A percentile compares a stretch with the other conserved stretches of the same genome.
phyloP scores from a whole-genome alignment of 2,888 invertebrate genomes.

The Julus scanicus region DNA sequence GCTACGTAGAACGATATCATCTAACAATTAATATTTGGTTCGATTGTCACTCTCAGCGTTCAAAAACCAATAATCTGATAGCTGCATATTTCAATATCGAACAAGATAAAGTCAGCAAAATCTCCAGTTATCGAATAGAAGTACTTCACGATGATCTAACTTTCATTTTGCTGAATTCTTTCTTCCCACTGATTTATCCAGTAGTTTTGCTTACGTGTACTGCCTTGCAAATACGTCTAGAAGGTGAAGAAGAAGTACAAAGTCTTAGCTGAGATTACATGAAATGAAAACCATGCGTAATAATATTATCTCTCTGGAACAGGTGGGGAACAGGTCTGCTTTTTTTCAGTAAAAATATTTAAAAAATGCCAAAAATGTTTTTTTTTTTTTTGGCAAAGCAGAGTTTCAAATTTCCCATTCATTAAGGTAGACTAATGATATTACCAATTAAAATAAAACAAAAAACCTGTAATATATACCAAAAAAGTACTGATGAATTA shows the following conservation, averaged over 20 bases:
- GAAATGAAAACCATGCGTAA: background rate
- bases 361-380: no score
- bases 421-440: no score
- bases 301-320: background rate
- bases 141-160: background rate
- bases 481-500: no score
- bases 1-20: background rate
- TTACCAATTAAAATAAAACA: no score
- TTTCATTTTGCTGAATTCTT: background rate
- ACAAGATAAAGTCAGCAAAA: background rate
- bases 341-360: no score
- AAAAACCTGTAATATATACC: no score
- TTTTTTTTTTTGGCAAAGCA: no score
- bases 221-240: slow-evolving; percentile 17
- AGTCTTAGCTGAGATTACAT: background rate
- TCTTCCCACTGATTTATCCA: slow-evolving; percentile 27
- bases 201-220: background rate
- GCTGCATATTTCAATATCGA: background rate
- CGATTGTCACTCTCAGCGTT: slow-evolving; percentile 1
- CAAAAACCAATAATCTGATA: background rate
- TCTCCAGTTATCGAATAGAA: background rate
- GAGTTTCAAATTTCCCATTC: no score
- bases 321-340: background rate
- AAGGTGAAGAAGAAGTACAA: background rate
- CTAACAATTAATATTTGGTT: background rate